Evolutionary conservation across 2,113 vertebrate species (phyloP).

Genomic region (Ochotona curzoniae): DNA sequence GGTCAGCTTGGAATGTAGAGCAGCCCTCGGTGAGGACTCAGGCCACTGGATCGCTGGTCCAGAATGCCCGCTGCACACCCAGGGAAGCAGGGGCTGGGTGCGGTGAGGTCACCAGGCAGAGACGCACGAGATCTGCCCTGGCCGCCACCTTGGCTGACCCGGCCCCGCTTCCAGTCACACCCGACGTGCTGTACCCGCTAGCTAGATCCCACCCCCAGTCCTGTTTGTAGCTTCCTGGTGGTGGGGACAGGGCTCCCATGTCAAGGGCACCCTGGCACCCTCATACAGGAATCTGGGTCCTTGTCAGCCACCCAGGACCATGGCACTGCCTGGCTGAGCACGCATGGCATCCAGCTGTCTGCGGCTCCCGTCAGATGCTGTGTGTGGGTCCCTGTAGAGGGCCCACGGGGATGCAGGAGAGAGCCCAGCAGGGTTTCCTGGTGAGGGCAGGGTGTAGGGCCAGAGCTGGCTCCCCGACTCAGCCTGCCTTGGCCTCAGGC

Average conservation of each 20-base stretch:
- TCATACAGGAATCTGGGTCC: not conserved
- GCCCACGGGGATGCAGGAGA: not conserved
- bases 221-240: not conserved
- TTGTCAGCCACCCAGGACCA: fast-evolving
- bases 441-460: no score
- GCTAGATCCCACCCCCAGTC: not conserved
- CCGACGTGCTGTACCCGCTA: not conserved
- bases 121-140: not conserved
- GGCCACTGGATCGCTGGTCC: not conserved
- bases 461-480: not conserved
- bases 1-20: not conserved
- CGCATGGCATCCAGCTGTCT: not conserved
- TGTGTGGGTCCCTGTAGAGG: not conserved
- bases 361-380: no score
- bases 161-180: not conserved
- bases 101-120: not conserved
- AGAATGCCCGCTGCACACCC: not conserved
- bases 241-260: not conserved
- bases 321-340: no score
- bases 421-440: not conserved
- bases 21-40: not conserved
- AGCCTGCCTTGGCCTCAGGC: not conserved
- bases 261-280: fast-evolving
- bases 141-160: not conserved
- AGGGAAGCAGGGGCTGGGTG: not conserved